Evolutionary conservation across 2,113 vertebrate species (phyloP).

Genomic region (Elephas maximus): DNA sequence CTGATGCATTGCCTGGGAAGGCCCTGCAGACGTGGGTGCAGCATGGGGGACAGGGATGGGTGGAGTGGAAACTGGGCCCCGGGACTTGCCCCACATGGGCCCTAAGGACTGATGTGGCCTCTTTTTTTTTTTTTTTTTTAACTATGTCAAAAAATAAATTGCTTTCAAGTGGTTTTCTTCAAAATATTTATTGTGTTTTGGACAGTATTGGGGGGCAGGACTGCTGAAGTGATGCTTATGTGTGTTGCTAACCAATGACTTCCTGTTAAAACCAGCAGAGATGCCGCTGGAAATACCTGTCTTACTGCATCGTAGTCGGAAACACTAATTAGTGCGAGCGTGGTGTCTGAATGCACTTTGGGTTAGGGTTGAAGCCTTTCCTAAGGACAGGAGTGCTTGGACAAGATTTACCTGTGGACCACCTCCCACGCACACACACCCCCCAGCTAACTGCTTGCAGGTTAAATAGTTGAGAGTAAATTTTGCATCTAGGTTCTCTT

Average conservation of each 20-base stretch:
- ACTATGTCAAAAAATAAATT: background rate
- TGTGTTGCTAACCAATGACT: background rate
- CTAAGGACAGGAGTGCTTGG: no score
- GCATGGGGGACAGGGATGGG: background rate
- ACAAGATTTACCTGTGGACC: no score
- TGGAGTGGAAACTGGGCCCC: background rate
- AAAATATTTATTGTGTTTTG: background rate
- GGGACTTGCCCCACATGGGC: background rate
- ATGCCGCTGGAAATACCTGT: background rate
- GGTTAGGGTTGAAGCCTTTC: no score
- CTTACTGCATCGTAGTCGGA: constrained; percentile 1
- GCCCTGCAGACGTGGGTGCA: background rate
- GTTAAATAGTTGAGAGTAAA: background rate
- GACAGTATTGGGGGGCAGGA: background rate
- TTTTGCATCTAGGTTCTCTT: background rate
- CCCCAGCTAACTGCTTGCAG: background rate
- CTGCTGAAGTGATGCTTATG: background rate
- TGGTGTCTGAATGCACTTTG: constrained; percentile 3
- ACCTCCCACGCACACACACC: no score
- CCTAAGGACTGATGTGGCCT: background rate
- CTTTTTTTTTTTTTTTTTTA: background rate
- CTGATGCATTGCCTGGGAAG: background rate
- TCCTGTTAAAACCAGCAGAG: background rate
- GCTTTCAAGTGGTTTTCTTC: constrained; percentile 2
- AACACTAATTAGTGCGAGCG: background rate